These are phyloP conservation scores for Cydia fagiglandana DNA, from an alignment of 1,140 invertebrate species.

Conservation along the genomic window DNA sequence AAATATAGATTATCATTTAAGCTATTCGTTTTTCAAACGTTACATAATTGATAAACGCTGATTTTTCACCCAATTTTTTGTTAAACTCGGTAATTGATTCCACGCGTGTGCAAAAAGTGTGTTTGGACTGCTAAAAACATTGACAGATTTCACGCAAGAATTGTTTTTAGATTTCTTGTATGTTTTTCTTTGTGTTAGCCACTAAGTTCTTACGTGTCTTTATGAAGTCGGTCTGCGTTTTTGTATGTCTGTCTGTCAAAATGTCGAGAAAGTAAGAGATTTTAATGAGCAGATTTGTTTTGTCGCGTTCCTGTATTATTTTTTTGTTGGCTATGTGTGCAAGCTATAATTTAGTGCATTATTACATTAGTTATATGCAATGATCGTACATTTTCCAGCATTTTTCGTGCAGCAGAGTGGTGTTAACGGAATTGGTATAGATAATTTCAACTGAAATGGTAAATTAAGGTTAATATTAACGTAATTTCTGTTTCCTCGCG, in stretches of 20 bases:
- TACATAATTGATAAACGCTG: background rate
- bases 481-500: no score
- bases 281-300: background rate
- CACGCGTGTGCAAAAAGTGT: background rate
- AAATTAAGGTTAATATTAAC: no score
- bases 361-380: no score
- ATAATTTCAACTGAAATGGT: no score
- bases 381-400: no score
- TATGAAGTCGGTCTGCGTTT: background rate
- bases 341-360: no score
- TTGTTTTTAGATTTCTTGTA: background rate
- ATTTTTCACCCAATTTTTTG: slow-evolving; percentile 3
- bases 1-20: background rate
- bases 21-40: background rate
- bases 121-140: background rate
- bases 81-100: background rate
- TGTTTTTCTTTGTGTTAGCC: background rate
- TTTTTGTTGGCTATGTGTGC: no score
- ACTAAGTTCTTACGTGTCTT: background rate
- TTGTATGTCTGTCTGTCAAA: background rate
- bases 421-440: no score
- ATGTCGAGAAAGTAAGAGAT: background rate
- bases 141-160: background rate
- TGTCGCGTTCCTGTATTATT: background rate
- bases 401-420: no score